A percentile compares a stretch with the other conserved stretches of the same genome.
phyloP scores from a whole-genome alignment of 1,140 invertebrate species.

The Oedothorax gibbosus region DNA sequence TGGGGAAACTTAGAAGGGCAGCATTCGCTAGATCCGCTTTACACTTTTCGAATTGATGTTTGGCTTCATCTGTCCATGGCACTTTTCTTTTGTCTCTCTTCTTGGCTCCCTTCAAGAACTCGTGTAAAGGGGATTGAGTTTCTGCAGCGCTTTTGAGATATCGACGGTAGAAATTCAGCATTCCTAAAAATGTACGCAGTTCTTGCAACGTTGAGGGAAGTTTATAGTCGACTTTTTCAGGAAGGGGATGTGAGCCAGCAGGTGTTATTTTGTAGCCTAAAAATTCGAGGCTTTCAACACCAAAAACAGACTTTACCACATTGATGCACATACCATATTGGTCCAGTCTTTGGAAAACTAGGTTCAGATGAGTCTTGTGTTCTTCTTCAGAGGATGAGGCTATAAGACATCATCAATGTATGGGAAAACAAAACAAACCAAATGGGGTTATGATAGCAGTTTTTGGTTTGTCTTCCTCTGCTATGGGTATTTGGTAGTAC shows the following conservation, averaged over 20 bases:
- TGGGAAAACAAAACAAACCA: conserved; percentile 20
- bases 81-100: conserved; percentile 39
- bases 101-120: conserved; percentile 28
- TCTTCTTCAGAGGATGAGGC: conserved; percentile 53
- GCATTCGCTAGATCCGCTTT: conserved; percentile 65
- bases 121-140: conserved; percentile 53
- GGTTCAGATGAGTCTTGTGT: conserved; percentile 66
- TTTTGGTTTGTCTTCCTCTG: conserved; percentile 16
- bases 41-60: conserved; percentile 67
- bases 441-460: conserved; percentile 21
- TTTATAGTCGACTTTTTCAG: conserved; percentile 63
- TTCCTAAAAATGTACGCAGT: conserved; percentile 66
- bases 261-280: conserved; percentile 22
- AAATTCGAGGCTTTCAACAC: conserved; percentile 1
- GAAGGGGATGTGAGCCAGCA: not conserved
- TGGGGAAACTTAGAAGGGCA: not conserved
- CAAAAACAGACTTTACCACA: conserved; percentile 45
- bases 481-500: conserved; percentile 15
- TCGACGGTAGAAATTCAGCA: conserved; percentile 68
- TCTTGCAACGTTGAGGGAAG: conserved; percentile 65
- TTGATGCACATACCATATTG: conserved; percentile 66
- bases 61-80: conserved; percentile 57
- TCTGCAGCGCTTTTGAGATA: conserved; percentile 66
- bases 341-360: conserved; percentile 66
- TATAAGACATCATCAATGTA: conserved; percentile 26